These are phyloP conservation scores for Callyntrura sp. DNA, from an alignment of 2,888 invertebrate genomes.

Conservation along the genomic window DNA sequence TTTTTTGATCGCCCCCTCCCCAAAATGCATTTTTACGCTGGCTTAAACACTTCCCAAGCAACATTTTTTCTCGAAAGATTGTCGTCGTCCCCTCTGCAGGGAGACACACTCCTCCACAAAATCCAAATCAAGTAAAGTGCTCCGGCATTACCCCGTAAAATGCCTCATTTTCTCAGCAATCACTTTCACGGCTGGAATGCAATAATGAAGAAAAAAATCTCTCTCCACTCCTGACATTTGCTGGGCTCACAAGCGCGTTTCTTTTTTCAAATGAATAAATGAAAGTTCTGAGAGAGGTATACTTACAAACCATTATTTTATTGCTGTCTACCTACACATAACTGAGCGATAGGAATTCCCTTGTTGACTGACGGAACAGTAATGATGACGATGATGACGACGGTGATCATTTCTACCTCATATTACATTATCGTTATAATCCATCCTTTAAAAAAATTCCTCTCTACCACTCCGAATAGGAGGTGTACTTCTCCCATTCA, in stretches of 20 bases:
- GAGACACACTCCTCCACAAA: too few relatives aligned
- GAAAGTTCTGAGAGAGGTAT: background rate
- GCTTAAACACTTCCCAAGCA: background rate
- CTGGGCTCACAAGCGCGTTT: background rate
- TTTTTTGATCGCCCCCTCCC: background rate
- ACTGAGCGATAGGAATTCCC: slow-evolving; percentile 6
- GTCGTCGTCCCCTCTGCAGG: background rate
- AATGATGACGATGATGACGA: slow-evolving; percentile 11
- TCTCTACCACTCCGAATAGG: too few relatives aligned
- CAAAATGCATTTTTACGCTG: background rate
- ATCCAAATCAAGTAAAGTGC: too few relatives aligned
- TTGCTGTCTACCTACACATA: background rate
- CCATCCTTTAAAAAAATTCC: slow-evolving; percentile 11
- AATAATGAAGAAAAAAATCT: slow-evolving; percentile 35
- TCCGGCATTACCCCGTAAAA: background rate
- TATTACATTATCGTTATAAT: background rate
- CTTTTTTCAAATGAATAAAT: background rate
- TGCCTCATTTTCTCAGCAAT: slow-evolving; percentile 9
- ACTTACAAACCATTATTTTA: background rate
- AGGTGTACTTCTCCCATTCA: too few relatives aligned
- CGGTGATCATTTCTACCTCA: slow-evolving; percentile 7
- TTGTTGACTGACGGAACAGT: slow-evolving; percentile 14
- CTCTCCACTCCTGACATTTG: background rate
- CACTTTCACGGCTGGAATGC: slow-evolving; percentile 10
- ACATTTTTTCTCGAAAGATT: background rate